Base-by-base conservation (phyloP, 92 coral and sea anemone species). In the Montipora capitata region DNA sequence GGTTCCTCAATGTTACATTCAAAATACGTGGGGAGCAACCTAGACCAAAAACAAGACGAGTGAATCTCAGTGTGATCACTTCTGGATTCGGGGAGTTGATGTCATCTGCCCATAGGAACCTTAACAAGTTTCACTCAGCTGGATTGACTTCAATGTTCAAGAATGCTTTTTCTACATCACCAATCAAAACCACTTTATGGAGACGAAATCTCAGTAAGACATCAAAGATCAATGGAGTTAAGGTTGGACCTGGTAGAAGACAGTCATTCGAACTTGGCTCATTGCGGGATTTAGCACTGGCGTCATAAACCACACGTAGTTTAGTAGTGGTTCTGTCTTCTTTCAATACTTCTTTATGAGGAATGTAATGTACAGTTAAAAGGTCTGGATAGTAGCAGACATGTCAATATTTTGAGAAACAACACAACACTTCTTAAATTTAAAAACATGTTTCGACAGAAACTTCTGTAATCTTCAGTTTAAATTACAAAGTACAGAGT, bases 21-120 rank as follows among this genome's bases (percentile, higher is more conserved):
- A 87, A 20, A 45, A 87, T 87, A 80, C 35, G 58, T 54, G 91
- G 79, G 54, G 85, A 77, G 72, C 85, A 76, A 3, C 77, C 79
- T 43, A 80, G 92, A 14, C 82, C 83, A 88, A 88, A 73, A 79
- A 27, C 91, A n/a, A 87, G 41, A 15, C 92, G 92, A 8, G 62
- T 10, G n/a, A 56, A 56, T 87, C 54, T 87, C 85, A 87, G 74
- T 5, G 81, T 68, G 62, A 65, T 57, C 20, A 79, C 76, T 59
- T 81, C 41, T 35, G 87, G 87, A 78, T 18, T 73, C 18, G 81
- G n/a, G 17, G 72, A 63, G 74, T 81, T 67, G 44, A 81, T 71
- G 35, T 81, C 65, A 45, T 81, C 83, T 42, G 81, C 73, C 92
- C 92, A 87, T 61, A 87, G 49, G 49, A 87, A 80, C 61, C n/a